Evolutionary conservation across 1,140 invertebrate genomes (phyloP), one percentile per base, ranked within the genome.

Genomic region (Cryptotermes secundus): DNA sequence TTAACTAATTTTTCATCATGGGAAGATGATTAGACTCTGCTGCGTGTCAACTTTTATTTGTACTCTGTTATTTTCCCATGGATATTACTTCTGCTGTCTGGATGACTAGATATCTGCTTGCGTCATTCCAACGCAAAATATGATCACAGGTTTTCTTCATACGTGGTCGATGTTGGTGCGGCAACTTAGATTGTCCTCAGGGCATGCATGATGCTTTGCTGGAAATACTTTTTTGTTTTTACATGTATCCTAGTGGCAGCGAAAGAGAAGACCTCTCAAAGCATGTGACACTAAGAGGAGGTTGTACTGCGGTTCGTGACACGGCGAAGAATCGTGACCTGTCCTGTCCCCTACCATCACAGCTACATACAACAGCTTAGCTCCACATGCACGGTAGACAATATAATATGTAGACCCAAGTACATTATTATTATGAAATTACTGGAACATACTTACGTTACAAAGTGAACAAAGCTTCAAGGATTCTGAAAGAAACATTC

Each of bases 311-410:
- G n/a, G 31, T 72, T 72, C 59, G 59, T 72, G 59, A 72, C n/a
- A 31, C n/a, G 59, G 59, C 9, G n/a, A 72, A 31, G 31, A 72
- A 72, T 72, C 59, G 59, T 72, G 59, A 72, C 59, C 26, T 16
- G 59, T 72, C 31, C n/a, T 72, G 26, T 72, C 26, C 59, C 59
- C 59, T 72, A n/a, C 31, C 59, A 72, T 72, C 59, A 72, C n/a
- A 72, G 7, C 14, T 16, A 72, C 59, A 72, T 59, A 10, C 53
- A 16, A 9, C 53, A 9, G 53, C 19, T 59, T 72, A 31, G n/a
- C 59, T n/a, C n/a, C 26, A 72, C n/a, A 72, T 72, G 59, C 59
- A 72, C 59, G 59, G n/a, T 72, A 72, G 59, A 72, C 59, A 72
- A n/a, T 72, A n/a, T 72, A 72, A 72, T 31, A 31, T 72, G 26